Evolutionary conservation across 2,888 invertebrate genomes (phyloP).

Genomic region (Colostygia pectinataria): DNA sequence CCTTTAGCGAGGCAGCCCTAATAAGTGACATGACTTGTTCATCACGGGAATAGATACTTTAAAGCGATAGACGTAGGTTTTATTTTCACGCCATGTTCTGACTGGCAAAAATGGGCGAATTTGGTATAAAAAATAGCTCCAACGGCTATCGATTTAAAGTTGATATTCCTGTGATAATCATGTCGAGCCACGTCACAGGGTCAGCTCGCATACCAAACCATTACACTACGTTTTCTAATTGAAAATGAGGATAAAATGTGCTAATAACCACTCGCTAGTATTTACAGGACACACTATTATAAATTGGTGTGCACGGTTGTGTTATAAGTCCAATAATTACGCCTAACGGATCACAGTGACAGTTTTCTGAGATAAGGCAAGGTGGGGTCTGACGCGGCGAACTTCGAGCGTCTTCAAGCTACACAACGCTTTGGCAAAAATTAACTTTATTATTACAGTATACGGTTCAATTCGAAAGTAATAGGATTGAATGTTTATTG

Average conservation of each 20-base stretch:
- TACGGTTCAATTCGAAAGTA: background rate
- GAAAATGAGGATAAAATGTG: slow-evolving; percentile 26
- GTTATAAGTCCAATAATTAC: slow-evolving; percentile 58
- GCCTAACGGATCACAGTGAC: slow-evolving; percentile 78
- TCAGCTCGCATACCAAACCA: too few relatives aligned
- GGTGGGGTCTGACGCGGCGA: slow-evolving; percentile 63
- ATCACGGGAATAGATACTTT: too few relatives aligned
- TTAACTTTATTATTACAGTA: slow-evolving; percentile 3
- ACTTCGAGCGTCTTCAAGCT: slow-evolving; percentile 22
- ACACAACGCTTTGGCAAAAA: slow-evolving; percentile 7
- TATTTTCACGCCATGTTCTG: too few relatives aligned
- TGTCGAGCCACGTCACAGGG: too few relatives aligned
- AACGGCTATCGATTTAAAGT: too few relatives aligned
- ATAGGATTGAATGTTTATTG: background rate
- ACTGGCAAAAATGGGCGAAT: too few relatives aligned
- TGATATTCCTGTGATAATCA: too few relatives aligned
- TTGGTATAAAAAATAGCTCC: too few relatives aligned
- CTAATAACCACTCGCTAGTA: slow-evolving; percentile 36
- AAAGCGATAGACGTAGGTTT: too few relatives aligned
- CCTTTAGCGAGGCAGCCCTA: too few relatives aligned
- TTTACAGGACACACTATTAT: slow-evolving; percentile 38
- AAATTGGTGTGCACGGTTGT: slow-evolving; percentile 34
- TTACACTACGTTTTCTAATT: slow-evolving; percentile 22
- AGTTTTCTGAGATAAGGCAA: slow-evolving; percentile 78
- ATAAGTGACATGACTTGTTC: too few relatives aligned